These are phyloP conservation scores for Ceyx cyanopectus DNA, from an alignment of 2,113 vertebrate genomes.

Conservation along the genomic window DNA sequence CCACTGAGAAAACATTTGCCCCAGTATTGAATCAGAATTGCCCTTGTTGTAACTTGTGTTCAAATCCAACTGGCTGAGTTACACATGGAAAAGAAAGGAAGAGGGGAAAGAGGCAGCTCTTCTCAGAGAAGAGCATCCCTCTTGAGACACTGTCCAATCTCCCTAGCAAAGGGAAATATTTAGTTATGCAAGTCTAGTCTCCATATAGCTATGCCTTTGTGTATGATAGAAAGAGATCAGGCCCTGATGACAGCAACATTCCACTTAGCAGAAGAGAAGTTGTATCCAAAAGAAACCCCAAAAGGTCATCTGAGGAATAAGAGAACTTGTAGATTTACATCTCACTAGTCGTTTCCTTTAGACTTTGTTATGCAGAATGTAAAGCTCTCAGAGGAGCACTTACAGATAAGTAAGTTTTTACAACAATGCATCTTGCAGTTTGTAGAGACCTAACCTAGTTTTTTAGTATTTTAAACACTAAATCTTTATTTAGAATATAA, in stretches of 20 bases:
- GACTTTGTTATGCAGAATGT: background rate
- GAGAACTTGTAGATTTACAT: background rate
- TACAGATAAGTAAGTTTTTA: background rate
- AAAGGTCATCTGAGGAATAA: background rate
- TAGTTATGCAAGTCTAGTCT: background rate
- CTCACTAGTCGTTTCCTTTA: background rate
- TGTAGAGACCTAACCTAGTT: background rate
- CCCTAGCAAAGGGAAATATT: background rate
- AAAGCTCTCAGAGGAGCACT: background rate
- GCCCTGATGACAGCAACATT: background rate
- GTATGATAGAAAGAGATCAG: background rate
- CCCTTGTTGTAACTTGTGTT: background rate
- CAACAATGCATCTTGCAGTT: background rate
- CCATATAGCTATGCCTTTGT: background rate
- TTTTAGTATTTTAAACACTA: background rate
- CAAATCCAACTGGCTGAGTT: background rate
- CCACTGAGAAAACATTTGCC: background rate
- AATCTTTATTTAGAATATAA: conserved; percentile 1
- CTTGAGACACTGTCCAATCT: background rate
- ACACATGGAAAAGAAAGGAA: background rate
- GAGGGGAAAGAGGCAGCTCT: background rate
- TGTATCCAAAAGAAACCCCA: background rate
- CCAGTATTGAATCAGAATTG: background rate
- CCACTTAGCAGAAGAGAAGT: background rate
- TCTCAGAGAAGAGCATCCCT: background rate